Percentiles rank a stretch among this genome's conserved stretches.
Evolutionary conservation across 2,888 invertebrate species (phyloP).

Genomic region (Abrostola triplasia): DNA sequence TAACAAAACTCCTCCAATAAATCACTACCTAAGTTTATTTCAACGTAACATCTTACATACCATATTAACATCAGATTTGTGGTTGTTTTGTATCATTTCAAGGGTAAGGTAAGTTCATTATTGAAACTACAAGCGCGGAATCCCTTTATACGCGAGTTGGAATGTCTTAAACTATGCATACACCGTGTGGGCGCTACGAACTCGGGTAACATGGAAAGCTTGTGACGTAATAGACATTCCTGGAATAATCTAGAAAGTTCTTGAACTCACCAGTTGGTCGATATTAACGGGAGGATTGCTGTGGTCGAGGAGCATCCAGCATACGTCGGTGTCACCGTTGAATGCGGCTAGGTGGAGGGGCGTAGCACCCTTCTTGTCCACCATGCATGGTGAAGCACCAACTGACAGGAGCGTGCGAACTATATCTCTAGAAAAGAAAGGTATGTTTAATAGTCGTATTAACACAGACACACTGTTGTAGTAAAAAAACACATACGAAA

Average conservation of each 20-base stretch:
- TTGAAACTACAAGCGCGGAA: not conserved
- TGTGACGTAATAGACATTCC: constrained; percentile 41
- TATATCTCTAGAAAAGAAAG: constrained; percentile 91
- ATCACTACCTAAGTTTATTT: too few relatives aligned
- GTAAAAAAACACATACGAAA: too few relatives aligned
- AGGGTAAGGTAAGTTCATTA: not conserved
- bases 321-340: constrained; percentile 97
- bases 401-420: constrained; percentile 94
- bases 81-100: not conserved
- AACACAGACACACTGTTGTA: not conserved
- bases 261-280: constrained; percentile 92
- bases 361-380: constrained; percentile 96
- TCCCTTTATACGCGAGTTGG: constrained; percentile 10
- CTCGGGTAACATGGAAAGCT: constrained; percentile 16
- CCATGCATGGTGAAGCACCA: constrained; percentile 96
- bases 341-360: constrained; percentile 98
- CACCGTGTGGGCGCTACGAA: constrained; percentile 15
- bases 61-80: too few relatives aligned
- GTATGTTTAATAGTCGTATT: constrained; percentile 7
- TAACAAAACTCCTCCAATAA: too few relatives aligned
- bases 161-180: constrained; percentile 41
- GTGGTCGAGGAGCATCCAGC: constrained; percentile 93
- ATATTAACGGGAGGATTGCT: constrained; percentile 95
- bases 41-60: too few relatives aligned
- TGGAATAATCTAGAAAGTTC: constrained; percentile 26